phyloP scores from a whole-genome alignment of 2,113 vertebrate species.

The Casuarius casuarius region DNA sequence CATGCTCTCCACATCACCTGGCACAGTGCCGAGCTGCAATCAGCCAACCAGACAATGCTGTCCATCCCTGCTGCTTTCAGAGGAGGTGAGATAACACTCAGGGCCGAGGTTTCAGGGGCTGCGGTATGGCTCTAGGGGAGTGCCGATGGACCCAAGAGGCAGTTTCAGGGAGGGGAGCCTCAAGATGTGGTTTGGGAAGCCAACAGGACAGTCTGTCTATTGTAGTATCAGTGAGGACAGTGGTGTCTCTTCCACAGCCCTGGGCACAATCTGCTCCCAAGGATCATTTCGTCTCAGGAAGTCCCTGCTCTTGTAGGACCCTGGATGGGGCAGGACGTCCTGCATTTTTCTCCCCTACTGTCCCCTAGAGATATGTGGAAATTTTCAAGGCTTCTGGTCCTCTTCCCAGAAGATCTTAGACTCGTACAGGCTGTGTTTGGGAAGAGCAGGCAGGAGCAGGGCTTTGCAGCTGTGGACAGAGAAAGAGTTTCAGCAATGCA shows the following conservation, averaged over 20 bases:
- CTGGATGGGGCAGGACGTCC: not conserved
- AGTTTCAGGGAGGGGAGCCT: not conserved
- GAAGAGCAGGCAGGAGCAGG: not conserved
- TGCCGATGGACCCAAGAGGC: rapidly evolving
- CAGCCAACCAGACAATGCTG: rapidly evolving
- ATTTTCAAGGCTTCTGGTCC: not conserved
- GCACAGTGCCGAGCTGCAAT: rapidly evolving
- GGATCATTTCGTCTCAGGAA: not conserved
- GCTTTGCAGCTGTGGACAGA: not conserved
- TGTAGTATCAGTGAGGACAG: not conserved
- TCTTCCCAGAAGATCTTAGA: not conserved
- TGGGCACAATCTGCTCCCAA: not conserved
- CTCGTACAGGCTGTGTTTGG: not conserved
- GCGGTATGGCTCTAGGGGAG: not conserved
- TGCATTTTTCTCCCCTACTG: not conserved
- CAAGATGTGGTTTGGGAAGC: not conserved
- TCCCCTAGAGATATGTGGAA: not conserved
- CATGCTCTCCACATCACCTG: rapidly evolving
- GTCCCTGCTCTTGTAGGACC: not conserved
- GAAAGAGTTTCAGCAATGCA: rapidly evolving
- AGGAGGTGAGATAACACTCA: rapidly evolving
- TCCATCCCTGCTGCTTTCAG: not conserved
- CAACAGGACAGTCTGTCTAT: rapidly evolving
- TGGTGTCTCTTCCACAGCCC: not conserved
- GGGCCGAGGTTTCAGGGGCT: not conserved